These are phyloP conservation scores for Ferdinandea cuprea DNA, from an alignment of 2,888 invertebrate species.

Conservation along the genomic window DNA sequence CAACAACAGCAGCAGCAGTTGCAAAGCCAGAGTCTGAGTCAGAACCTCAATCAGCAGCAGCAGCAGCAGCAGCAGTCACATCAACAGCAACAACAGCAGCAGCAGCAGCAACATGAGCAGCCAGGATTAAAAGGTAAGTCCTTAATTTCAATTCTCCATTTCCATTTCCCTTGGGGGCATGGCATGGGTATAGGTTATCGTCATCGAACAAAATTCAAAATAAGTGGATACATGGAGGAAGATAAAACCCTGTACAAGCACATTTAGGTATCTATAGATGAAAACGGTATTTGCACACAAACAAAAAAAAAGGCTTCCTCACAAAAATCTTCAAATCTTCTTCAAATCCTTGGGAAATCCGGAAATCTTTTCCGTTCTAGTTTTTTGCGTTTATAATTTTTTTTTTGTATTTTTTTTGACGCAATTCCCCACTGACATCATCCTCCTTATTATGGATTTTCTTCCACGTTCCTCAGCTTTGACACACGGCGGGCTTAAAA, in stretches of 20 bases:
- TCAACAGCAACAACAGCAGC: constrained; percentile 40
- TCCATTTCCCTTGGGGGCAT: background rate
- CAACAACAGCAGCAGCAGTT: constrained; percentile 75
- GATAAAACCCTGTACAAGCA: too few species aligned
- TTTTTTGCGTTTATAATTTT: too few species aligned
- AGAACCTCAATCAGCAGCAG: constrained; percentile 47
- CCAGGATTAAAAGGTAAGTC: constrained; percentile 74
- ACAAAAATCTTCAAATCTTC: background rate
- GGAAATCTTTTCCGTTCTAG: constrained; percentile 54
- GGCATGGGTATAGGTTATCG: background rate
- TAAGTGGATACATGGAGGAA: background rate
- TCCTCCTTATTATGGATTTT: constrained; percentile 61
- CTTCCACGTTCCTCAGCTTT: constrained; percentile 20
- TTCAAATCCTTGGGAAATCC: constrained; percentile 29
- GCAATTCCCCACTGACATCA: constrained; percentile 67
- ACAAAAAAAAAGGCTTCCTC: background rate
- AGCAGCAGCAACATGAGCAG: constrained; percentile 65
- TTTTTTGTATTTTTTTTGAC: constrained; percentile 24
- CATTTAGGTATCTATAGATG: too few species aligned
- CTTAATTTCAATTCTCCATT: constrained; percentile 50
- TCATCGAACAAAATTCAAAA: constrained; percentile 19
- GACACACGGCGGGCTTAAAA: constrained; percentile 50
- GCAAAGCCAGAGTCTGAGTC: constrained; percentile 75
- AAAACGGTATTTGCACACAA: too few species aligned
- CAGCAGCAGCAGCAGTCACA: constrained; percentile 33